phyloP scores from a whole-genome alignment of 2,888 invertebrate genomes.

The Petrolisthes cinctipes region DNA sequence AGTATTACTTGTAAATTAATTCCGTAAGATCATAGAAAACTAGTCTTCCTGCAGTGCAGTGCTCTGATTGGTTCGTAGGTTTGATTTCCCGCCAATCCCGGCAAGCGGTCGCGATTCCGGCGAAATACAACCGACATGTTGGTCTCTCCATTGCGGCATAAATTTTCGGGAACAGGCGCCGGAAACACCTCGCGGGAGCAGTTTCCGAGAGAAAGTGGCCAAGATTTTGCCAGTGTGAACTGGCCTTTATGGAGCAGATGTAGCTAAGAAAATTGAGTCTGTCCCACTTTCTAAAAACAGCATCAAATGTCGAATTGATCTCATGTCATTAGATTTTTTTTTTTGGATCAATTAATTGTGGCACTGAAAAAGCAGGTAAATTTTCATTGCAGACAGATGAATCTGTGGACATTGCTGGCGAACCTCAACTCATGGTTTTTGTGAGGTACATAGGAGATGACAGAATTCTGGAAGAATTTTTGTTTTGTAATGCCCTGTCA shows the following conservation, averaged over 20 bases:
- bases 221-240: no score
- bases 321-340: slow-evolving; percentile 37
- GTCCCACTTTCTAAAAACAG: slow-evolving; percentile 29
- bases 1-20: no score
- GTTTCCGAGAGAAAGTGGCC: no score
- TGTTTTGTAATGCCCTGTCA: slow-evolving; percentile 34
- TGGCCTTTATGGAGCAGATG: slow-evolving; percentile 19
- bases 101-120: no score
- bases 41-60: no score
- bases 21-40: no score
- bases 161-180: no score
- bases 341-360: slow-evolving; percentile 27
- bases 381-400: slow-evolving; percentile 39
- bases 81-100: no score
- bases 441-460: slow-evolving; percentile 20
- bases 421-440: slow-evolving; percentile 30
- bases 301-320: slow-evolving; percentile 32
- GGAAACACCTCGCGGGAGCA: no score
- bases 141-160: no score
- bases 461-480: slow-evolving; percentile 28
- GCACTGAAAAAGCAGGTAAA: slow-evolving; percentile 16
- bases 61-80: no score
- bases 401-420: slow-evolving; percentile 37
- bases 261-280: slow-evolving; percentile 25
- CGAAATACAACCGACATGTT: no score